Percentiles rank a stretch among this genome's conserved stretches.
Evolutionary conservation across 2,113 vertebrate species (phyloP).

Genomic region (Pica pica): DNA sequence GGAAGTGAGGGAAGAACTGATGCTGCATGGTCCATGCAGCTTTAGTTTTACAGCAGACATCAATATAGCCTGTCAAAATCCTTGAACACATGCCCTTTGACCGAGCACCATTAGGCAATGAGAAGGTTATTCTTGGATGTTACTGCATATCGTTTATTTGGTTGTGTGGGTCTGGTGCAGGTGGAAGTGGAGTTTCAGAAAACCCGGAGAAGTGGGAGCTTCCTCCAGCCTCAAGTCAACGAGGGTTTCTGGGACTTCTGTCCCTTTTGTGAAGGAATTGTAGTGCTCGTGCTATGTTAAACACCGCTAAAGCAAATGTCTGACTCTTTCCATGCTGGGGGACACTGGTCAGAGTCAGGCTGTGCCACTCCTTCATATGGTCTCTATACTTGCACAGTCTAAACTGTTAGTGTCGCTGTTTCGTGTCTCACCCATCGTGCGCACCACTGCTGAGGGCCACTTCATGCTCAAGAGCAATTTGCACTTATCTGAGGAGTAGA

Average conservation of each 20-base stretch:
- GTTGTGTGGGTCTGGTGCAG: background rate
- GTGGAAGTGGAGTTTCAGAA: background rate
- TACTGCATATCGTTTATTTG: background rate
- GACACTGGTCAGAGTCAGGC: background rate
- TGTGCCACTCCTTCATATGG: background rate
- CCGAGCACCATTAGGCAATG: background rate
- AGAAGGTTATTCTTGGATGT: background rate
- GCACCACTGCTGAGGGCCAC: background rate
- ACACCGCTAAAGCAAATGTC: background rate
- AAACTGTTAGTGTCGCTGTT: background rate
- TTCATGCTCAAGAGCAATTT: background rate
- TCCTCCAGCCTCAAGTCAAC: background rate
- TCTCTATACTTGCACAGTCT: background rate
- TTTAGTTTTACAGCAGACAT: background rate
- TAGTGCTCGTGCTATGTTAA: background rate
- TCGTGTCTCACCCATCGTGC: rapidly evolving
- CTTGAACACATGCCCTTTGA: background rate
- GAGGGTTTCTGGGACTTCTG: background rate
- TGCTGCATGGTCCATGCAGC: background rate
- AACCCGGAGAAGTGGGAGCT: background rate
- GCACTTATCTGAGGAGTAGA: background rate
- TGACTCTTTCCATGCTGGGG: background rate
- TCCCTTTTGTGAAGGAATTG: background rate
- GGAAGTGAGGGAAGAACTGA: background rate
- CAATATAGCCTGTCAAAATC: background rate